Percentiles rank a stretch among this genome's conserved stretches.
Evolutionary conservation across 2,888 invertebrate species (phyloP).

Genomic region (Imbricaverruca yamaguchii): DNA sequence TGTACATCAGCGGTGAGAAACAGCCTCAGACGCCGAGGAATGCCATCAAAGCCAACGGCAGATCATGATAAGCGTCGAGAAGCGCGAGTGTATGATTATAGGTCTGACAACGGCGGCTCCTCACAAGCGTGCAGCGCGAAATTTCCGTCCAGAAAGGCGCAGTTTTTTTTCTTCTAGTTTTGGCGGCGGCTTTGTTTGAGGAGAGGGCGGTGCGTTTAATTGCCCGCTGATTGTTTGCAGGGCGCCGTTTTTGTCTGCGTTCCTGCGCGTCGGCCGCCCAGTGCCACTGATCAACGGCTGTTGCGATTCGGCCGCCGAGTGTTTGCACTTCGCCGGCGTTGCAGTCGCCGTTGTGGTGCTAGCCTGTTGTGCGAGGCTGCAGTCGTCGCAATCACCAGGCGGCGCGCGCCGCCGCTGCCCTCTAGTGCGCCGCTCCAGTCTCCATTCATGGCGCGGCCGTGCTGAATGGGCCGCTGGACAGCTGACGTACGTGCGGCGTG

Average conservation of each 20-base stretch:
- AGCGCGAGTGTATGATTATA: background rate
- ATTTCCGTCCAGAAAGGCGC: background rate
- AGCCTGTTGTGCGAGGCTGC: background rate
- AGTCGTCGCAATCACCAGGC: constrained; percentile 4
- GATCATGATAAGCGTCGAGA: background rate
- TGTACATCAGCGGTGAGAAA: too few relatives aligned
- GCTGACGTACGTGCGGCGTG: background rate
- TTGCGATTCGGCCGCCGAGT: background rate
- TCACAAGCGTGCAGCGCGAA: background rate
- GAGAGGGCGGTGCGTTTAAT: background rate
- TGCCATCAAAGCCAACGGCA: background rate
- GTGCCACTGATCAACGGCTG: background rate
- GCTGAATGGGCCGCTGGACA: background rate
- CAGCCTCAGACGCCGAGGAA: background rate
- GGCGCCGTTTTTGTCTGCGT: background rate
- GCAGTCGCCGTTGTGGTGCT: background rate
- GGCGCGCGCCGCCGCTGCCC: background rate
- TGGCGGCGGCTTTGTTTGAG: background rate
- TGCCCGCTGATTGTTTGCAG: constrained; percentile 9
- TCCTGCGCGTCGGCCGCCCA: background rate
- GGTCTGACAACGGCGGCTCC: background rate
- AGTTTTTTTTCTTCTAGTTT: background rate
- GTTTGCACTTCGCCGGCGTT: background rate
- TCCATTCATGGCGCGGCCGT: background rate
- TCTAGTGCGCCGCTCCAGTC: background rate